Evolutionary conservation across 1,140 invertebrate genomes (phyloP).

Genomic region (Holcopasites calliopsidis): DNA sequence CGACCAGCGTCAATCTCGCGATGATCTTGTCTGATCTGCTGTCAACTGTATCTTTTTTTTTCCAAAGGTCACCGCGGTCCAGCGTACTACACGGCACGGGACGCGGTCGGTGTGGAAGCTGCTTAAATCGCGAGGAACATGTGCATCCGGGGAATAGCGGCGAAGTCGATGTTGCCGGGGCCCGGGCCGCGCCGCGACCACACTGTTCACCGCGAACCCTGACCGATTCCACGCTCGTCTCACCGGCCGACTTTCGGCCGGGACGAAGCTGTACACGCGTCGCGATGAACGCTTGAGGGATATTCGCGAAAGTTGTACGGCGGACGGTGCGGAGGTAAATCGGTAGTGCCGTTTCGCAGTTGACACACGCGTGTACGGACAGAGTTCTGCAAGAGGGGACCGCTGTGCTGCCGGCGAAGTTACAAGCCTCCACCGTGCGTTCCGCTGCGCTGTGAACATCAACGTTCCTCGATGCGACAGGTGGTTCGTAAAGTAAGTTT

Average conservation of each 20-base stretch:
- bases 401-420: slow-evolving; percentile 41
- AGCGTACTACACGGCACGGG: no score
- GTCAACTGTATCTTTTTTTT: slow-evolving; percentile 5
- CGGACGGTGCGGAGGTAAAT: background rate
- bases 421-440: slow-evolving; percentile 32
- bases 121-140: slow-evolving; percentile 42
- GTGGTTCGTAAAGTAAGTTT: slow-evolving; percentile 55
- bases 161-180: slow-evolving; percentile 37
- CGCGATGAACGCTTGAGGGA: slow-evolving; percentile 8
- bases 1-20: background rate
- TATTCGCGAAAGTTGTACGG: background rate
- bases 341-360: slow-evolving; percentile 39
- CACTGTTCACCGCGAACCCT: slow-evolving; percentile 46
- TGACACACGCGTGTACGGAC: slow-evolving; percentile 30
- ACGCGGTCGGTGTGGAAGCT: slow-evolving; percentile 31
- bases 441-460: slow-evolving; percentile 54
- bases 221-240: slow-evolving; percentile 38
- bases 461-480: slow-evolving; percentile 46
- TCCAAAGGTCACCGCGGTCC: background rate
- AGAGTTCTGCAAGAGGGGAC: slow-evolving; percentile 6
- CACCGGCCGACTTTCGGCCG: slow-evolving; percentile 21
- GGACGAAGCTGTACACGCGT: slow-evolving; percentile 2
- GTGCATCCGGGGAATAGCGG: slow-evolving; percentile 45
- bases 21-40: background rate
- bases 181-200: slow-evolving; percentile 34